phyloP scores from a whole-genome alignment of 2,888 invertebrate species.

The Ornithoptera priamus region DNA sequence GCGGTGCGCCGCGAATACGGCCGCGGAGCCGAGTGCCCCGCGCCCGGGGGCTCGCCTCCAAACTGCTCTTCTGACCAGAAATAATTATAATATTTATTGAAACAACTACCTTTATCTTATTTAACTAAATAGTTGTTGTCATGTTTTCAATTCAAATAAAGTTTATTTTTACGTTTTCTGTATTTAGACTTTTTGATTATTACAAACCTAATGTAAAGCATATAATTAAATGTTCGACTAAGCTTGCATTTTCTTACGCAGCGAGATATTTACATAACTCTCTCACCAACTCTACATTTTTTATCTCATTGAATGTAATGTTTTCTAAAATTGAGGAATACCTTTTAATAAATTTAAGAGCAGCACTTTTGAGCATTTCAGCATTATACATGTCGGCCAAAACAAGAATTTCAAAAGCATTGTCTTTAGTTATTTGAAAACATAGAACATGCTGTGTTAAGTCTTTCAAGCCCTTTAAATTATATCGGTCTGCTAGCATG shows the following conservation, averaged over 20 bases:
- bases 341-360: slow-evolving; percentile 62
- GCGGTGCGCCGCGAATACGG: slow-evolving; percentile 33
- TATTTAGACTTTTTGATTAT: slow-evolving; percentile 43
- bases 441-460: slow-evolving; percentile 55
- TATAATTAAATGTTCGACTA: slow-evolving; percentile 17
- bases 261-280: slow-evolving; percentile 58
- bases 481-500: slow-evolving; percentile 63
- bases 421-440: slow-evolving; percentile 53
- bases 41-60: slow-evolving; percentile 23
- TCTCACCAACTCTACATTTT: slow-evolving; percentile 53
- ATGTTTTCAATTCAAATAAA: slow-evolving; percentile 70
- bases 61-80: slow-evolving; percentile 30
- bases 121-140: slow-evolving; percentile 54
- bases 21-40: slow-evolving; percentile 25
- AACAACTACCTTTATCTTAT: slow-evolving; percentile 48
- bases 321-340: slow-evolving; percentile 50
- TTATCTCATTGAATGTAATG: slow-evolving; percentile 55
- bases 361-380: slow-evolving; percentile 50
- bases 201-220: slow-evolving; percentile 21
- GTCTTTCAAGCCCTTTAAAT: slow-evolving; percentile 57
- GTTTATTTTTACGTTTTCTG: slow-evolving; percentile 76
- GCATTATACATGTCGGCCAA: slow-evolving; percentile 65
- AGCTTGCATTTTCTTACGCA: slow-evolving; percentile 27
- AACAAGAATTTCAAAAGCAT: slow-evolving; percentile 59
- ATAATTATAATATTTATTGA: slow-evolving; percentile 59